Evolutionary conservation across 2,888 invertebrate genomes (phyloP).

Genomic region (Auanema sp.): DNA sequence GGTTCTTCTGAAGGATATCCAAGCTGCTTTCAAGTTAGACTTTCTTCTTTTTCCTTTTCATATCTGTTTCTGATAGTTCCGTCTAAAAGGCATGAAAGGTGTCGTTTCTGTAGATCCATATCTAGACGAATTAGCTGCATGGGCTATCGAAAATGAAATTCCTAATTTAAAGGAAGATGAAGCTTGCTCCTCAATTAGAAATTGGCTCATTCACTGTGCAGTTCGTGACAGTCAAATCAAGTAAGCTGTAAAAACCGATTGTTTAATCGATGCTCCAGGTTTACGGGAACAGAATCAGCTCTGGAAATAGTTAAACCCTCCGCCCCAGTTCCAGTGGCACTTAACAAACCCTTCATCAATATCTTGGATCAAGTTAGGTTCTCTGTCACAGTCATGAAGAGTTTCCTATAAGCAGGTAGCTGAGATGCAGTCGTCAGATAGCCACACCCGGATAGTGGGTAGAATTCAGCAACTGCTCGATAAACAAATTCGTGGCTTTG

Average conservation of each 20-base stretch:
- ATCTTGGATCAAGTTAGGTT: conserved; percentile 61
- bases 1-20: conserved; percentile 40
- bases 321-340: conserved; percentile 52
- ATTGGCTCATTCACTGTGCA: conserved; percentile 22
- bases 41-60: not conserved
- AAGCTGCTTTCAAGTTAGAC: conserved; percentile 43
- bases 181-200: conserved; percentile 5
- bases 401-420: conserved; percentile 37
- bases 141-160: conserved; percentile 16
- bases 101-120: conserved; percentile 55
- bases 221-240: conserved; percentile 39
- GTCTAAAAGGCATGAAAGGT: conserved; percentile 63
- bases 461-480: conserved; percentile 58
- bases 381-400: not conserved
- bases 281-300: conserved; percentile 10
- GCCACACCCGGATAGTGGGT: conserved; percentile 47
- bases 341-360: conserved; percentile 65
- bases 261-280: not conserved
- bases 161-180: conserved; percentile 1
- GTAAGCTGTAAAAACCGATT: conserved; percentile 5
- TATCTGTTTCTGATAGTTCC: conserved; percentile 50
- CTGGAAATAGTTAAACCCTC: conserved; percentile 60
- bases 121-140: conserved; percentile 42
- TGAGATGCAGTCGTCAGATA: conserved; percentile 46
- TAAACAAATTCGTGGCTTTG: conserved; percentile 45